These are phyloP conservation scores for Centropristis striata DNA, from an alignment of 2,113 vertebrate genomes.

Conservation along the genomic window DNA sequence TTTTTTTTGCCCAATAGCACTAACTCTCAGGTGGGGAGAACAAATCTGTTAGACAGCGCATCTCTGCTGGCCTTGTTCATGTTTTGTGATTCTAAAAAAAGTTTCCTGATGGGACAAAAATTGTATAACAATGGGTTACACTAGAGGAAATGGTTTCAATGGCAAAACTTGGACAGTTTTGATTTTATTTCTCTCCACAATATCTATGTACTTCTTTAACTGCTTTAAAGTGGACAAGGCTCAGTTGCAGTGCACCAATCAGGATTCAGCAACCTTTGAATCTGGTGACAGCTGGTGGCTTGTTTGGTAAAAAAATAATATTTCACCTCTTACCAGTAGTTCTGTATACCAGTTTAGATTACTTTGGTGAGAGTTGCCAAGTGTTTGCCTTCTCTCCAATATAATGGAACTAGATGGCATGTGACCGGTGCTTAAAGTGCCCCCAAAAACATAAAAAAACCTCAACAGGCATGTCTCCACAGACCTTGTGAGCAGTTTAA, in stretches of 20 bases:
- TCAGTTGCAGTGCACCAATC: neutral
- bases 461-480: no score
- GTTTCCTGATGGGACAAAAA: neutral
- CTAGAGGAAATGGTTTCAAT: neutral
- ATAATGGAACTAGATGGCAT: no score
- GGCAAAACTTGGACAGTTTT: neutral
- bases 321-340: no score
- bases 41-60: slow-evolving; percentile 14
- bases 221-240: neutral
- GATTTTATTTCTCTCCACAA: neutral
- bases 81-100: neutral
- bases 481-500: no score
- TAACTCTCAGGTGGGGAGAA: slow-evolving; percentile 6
- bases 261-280: neutral
- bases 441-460: no score
- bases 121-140: neutral
- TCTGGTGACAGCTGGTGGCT: neutral
- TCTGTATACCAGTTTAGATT: no score
- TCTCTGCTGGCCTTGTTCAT: slow-evolving; percentile 1
- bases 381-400: no score
- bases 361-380: no score
- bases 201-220: neutral
- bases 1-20: neutral
- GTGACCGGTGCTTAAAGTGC: no score
- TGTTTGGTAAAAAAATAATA: no score